These are phyloP conservation scores for Budorcas taxicolor DNA, from an alignment of 2,113 vertebrate species.

Conservation along the genomic window DNA sequence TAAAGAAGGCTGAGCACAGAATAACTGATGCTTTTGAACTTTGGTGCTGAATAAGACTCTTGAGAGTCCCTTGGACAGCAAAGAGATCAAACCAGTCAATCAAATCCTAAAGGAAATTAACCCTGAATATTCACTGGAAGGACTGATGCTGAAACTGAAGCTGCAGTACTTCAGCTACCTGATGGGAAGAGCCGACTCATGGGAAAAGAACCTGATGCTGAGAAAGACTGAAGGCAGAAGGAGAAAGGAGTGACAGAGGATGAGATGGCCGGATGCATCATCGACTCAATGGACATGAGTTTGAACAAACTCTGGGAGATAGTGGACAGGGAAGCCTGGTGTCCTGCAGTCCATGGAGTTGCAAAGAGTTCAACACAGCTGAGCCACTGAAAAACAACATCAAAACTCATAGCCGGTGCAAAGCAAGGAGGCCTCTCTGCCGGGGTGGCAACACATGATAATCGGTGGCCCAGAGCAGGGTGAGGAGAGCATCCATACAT, in stretches of 20 bases:
- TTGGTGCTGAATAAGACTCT: background rate
- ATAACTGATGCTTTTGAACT: background rate
- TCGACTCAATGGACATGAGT: background rate
- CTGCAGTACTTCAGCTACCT: background rate
- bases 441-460: background rate
- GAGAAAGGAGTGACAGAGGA: background rate
- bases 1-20: background rate
- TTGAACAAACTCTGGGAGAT: background rate
- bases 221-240: background rate
- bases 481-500: background rate
- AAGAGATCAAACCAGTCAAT: background rate
- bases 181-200: background rate
- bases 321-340: background rate
- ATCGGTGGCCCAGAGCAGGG: background rate
- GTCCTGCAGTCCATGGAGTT: background rate
- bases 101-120: background rate
- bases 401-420: background rate
- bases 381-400: background rate
- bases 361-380: background rate
- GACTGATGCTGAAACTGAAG: background rate
- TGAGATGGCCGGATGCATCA: background rate
- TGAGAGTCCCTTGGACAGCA: background rate
- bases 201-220: background rate
- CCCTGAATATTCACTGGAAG: background rate
- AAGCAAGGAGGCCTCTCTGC: background rate